phyloP scores from a whole-genome alignment of 2,888 invertebrate species.

The Phymatocera aterrima region DNA sequence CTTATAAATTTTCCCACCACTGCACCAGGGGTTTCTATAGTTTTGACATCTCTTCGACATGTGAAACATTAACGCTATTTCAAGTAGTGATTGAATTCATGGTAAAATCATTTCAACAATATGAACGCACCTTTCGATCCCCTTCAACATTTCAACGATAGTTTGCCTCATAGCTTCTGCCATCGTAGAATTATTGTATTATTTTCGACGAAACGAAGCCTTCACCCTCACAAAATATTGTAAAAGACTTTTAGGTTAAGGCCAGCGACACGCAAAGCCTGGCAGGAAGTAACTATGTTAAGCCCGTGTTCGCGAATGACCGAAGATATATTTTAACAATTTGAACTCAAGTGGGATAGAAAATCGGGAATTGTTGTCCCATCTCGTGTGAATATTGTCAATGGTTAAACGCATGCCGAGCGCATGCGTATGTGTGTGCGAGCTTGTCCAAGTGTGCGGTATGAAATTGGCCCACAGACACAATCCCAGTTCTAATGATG shows the following conservation, averaged over 20 bases:
- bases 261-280: too few species aligned
- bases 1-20: too few species aligned
- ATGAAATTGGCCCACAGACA: slow-evolving; percentile 12
- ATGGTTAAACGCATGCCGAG: not conserved
- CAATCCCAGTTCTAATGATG: slow-evolving; percentile 33
- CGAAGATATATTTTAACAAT: not conserved
- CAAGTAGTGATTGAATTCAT: not conserved
- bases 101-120: slow-evolving; percentile 24
- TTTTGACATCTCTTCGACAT: slow-evolving; percentile 6
- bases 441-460: not conserved
- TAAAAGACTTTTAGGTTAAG: slow-evolving; percentile 33
- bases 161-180: slow-evolving; percentile 91
- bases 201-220: slow-evolving; percentile 8
- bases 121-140: slow-evolving; percentile 89
- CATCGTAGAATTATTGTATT: slow-evolving; percentile 75
- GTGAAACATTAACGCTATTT: not conserved
- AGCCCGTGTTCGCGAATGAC: not conserved
- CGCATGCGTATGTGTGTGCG: slow-evolving; percentile 27
- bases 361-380: not conserved
- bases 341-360: not conserved
- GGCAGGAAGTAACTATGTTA: not conserved
- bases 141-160: slow-evolving; percentile 90
- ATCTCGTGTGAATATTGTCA: not conserved
- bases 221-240: not conserved
- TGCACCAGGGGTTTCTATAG: too few species aligned